A percentile compares a stretch with the other conserved stretches of the same genome.
These are phyloP conservation scores for Euproctis similis DNA, from an alignment of 2,888 invertebrate genomes.

Conservation along the genomic window DNA sequence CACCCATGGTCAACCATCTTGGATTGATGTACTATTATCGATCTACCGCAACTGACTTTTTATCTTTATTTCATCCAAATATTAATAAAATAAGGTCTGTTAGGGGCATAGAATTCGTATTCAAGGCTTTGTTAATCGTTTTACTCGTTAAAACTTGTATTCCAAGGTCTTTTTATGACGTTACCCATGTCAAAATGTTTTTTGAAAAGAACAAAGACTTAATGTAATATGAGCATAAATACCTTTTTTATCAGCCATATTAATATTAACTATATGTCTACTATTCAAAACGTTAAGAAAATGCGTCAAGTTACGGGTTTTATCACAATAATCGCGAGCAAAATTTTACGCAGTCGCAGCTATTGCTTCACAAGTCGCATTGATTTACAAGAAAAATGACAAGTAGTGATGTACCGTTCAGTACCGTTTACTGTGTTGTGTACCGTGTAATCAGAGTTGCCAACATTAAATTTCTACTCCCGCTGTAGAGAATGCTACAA, in stretches of 20 bases:
- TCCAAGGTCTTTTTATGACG: conserved; percentile 47
- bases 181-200: conserved; percentile 64
- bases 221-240: conserved; percentile 53
- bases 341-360: conserved; percentile 49
- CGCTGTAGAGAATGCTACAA: no score
- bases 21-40: conserved; percentile 46
- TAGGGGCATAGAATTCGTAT: conserved; percentile 9
- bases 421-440: no score
- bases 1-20: conserved; percentile 64
- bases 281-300: conserved; percentile 39
- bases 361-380: conserved; percentile 29
- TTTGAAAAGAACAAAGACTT: conserved; percentile 59
- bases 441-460: no score
- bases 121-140: conserved; percentile 18
- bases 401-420: conserved; percentile 33
- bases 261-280: conserved; percentile 47
- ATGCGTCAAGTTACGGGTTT: conserved; percentile 23
- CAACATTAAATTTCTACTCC: no score
- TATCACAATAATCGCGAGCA: conserved; percentile 32
- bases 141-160: conserved; percentile 25
- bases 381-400: conserved; percentile 44
- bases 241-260: conserved; percentile 77
- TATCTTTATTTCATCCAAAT: conserved; percentile 8
- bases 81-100: conserved; percentile 9
- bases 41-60: conserved; percentile 31